These are phyloP conservation scores for Drosophila nigricruria DNA, from an alignment of 2,888 invertebrate genomes.

Conservation along the genomic window DNA sequence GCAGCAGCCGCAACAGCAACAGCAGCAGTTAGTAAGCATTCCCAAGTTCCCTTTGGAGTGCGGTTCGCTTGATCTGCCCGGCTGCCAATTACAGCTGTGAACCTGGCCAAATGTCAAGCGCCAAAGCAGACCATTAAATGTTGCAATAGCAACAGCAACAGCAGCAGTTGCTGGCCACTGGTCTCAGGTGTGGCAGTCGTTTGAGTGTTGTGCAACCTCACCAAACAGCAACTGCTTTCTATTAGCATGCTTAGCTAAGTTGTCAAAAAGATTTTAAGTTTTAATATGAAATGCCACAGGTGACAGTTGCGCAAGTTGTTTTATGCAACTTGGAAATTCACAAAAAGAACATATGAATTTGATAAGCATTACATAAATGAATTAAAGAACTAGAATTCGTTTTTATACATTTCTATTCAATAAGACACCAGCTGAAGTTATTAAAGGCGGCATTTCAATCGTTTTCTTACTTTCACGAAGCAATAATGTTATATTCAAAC, in stretches of 20 bases:
- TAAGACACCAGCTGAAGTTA: too few relatives aligned
- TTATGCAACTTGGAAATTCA: neutral
- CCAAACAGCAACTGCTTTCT: constrained; percentile 5
- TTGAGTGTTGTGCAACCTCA: constrained; percentile 42
- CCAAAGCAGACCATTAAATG: constrained; percentile 51
- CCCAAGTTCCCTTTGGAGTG: constrained; percentile 12
- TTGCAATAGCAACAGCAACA: constrained; percentile 4
- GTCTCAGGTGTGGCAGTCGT: constrained; percentile 30
- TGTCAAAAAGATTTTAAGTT: constrained; percentile 3
- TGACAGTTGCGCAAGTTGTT: neutral
- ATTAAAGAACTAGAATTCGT: too few relatives aligned
- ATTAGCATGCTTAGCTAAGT: constrained; percentile 8
- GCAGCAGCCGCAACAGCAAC: neutral
- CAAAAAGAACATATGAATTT: neutral
- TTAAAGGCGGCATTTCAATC: too few relatives aligned
- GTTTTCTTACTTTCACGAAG: too few relatives aligned
- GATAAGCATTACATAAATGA: neutral
- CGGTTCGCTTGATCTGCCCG: constrained; percentile 54
- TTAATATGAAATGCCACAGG: neutral
- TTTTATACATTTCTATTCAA: too few relatives aligned
- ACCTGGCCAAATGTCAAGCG: constrained; percentile 60
- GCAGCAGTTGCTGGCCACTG: constrained; percentile 37
- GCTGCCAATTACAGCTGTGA: constrained; percentile 66
- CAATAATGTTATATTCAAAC: too few relatives aligned
- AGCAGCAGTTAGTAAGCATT: constrained; percentile 30